Evolutionary conservation across 2,888 invertebrate species (phyloP), one percentile per base, ranked within the genome.

Genomic region (Plebejus argus): DNA sequence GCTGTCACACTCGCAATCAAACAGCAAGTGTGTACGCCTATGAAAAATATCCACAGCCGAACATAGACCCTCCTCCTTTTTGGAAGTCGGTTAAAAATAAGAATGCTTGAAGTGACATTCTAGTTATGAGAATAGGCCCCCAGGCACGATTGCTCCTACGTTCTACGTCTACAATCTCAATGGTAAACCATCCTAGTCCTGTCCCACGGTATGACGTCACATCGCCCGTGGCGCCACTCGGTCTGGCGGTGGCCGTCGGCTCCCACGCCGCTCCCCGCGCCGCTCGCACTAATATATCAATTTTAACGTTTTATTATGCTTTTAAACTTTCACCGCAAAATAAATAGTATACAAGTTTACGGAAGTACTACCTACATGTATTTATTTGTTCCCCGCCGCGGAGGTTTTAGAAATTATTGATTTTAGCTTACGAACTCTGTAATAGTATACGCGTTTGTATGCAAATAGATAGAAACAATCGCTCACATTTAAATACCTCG

Each of bases 291-390:
- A 84, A 82, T 85, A 83, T 86, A 87, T 87, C 86, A 87, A 88
- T 86, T 84, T 85, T 49, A 83, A 85, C 87, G 83, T 86, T 86
- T 77, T 72, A 77, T 58, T 56, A 88, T 86, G 84, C 83, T 84
- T 85, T 83, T 83, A 86, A 89, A 91, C 92, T 92, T 92, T 92
- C 92, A 89, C 92, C 85, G 82, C 82, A 84, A 81, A 85, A 86
- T 86, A 86, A 85, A 86, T 85, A 83, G 80, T 80, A 80, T 81
- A 86, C 84, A 80, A 83, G 84, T 84, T 87, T 86, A 76, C 81
- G 84, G 84, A 85, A 85, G 84, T 84, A 83, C 83, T 66, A 83
- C 83, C 84, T 86, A 82, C 83, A 84, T 84, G 84, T 83, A 85
- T 77, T 72, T 77, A 82, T 84, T 80, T 80, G 80, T 82, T 80